Percentiles rank a stretch among this genome's conserved stretches.
phyloP scores from a whole-genome alignment of 2,113 vertebrate genomes.

The Microcebus jonahi region DNA sequence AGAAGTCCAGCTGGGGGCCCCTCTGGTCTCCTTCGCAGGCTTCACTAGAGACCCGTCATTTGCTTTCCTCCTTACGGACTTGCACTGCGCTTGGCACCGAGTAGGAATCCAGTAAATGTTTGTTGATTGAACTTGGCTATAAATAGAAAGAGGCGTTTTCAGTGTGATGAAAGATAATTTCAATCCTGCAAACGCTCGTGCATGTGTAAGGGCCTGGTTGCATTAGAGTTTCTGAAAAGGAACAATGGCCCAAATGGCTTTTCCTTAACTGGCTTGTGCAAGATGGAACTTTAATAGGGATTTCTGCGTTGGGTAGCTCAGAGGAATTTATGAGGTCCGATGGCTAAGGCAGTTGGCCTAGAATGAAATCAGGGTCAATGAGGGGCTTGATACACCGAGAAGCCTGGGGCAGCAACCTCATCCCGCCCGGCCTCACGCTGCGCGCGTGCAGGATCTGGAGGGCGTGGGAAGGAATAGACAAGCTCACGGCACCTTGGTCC shows the following conservation, averaged over 20 bases:
- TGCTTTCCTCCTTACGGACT: neutral
- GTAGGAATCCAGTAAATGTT: neutral
- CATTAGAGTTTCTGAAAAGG: neutral
- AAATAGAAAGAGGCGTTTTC: neutral
- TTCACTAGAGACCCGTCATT: neutral
- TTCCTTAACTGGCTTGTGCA: neutral
- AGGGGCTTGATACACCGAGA: neutral
- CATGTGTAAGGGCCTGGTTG: neutral
- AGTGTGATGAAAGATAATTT: neutral
- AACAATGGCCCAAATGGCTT: neutral
- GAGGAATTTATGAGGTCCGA: neutral
- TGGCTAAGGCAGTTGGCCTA: neutral
- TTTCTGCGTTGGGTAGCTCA: neutral
- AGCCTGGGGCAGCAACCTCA: neutral
- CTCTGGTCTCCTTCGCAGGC: neutral
- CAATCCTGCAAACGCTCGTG: neutral
- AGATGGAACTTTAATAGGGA: neutral
- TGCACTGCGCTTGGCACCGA: neutral
- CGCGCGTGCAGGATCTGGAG: neutral
- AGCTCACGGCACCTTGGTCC: neutral
- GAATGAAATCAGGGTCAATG: neutral
- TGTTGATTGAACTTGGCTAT: neutral
- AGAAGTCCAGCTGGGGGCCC: neutral
- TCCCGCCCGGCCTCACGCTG: neutral
- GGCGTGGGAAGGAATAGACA: no score